Conservation (phyloP, 2,797 vertebrate species). For the Xiphophorus birchmanni region DNA sequence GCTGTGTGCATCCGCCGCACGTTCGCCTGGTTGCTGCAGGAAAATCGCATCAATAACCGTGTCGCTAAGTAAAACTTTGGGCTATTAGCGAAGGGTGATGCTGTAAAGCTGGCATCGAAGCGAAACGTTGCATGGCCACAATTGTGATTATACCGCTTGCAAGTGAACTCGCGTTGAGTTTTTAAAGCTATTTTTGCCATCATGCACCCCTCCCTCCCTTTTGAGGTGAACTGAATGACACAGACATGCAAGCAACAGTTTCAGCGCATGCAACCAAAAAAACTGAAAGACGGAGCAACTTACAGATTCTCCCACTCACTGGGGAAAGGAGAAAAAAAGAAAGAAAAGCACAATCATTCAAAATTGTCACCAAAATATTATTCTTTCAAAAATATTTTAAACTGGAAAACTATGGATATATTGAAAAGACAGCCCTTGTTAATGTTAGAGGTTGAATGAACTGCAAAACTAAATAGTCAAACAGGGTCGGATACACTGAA, state of each 20-base stretch:
- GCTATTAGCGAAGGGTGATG: neutral
- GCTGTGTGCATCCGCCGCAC: slow-evolving; percentile 90
- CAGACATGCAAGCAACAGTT: slow-evolving; percentile 6
- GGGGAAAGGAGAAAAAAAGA: slow-evolving; percentile 52
- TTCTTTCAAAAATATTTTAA: neutral
- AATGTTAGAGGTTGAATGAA: neutral
- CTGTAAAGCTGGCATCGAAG: neutral
- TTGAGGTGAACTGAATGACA: slow-evolving; percentile 15
- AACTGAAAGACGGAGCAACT: slow-evolving; percentile 73
- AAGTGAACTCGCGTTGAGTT: neutral
- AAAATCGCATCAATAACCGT: slow-evolving; percentile 11
- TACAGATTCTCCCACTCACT: slow-evolving; percentile 98
- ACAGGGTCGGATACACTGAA: neutral
- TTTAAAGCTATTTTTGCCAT: neutral
- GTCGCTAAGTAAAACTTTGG: neutral
- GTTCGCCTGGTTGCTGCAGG: slow-evolving; percentile 90
- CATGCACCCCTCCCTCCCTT: neutral
- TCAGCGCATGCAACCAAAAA: slow-evolving; percentile 20
- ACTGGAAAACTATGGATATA: neutral
- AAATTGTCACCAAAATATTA: slow-evolving; percentile 19
- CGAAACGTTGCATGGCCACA: neutral
- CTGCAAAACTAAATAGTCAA: neutral
- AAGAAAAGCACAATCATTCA: neutral
- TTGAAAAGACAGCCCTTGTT: neutral
- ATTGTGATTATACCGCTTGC: neutral